A percentile compares a stretch with the other conserved stretches of the same genome.
These are phyloP conservation scores for Suncus etruscus DNA, from an alignment of 2,113 vertebrate species.

Conservation along the genomic window DNA sequence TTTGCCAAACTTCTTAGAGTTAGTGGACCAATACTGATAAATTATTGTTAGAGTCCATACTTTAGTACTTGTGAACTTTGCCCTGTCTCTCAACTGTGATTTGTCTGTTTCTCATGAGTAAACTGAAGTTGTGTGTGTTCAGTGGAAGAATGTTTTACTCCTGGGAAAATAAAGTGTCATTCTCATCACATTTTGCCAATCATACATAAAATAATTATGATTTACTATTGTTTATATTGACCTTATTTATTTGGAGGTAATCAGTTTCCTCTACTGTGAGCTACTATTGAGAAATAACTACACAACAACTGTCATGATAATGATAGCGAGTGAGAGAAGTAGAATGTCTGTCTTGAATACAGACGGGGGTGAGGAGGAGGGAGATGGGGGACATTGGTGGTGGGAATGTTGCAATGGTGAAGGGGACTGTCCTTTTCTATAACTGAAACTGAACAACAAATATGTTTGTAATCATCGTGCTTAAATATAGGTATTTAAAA, in stretches of 20 bases:
- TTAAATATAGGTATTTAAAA: too few relatives aligned
- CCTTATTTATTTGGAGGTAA: slow-evolving; percentile 18
- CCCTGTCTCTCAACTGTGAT: background rate
- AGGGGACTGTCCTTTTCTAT: too few relatives aligned
- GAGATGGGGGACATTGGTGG: too few relatives aligned
- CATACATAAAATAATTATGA: background rate
- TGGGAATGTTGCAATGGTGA: too few relatives aligned
- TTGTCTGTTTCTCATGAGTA: slow-evolving; percentile 49
- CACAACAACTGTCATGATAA: too few relatives aligned
- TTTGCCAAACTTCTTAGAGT: slow-evolving; percentile 24
- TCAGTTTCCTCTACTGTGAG: slow-evolving; percentile 3
- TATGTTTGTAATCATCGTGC: too few relatives aligned
- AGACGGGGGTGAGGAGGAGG: too few relatives aligned
- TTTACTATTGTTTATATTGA: slow-evolving; percentile 42
- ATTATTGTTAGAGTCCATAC: slow-evolving; percentile 22
- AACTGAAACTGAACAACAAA: too few relatives aligned
- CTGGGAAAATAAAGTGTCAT: background rate
- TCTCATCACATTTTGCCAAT: background rate
- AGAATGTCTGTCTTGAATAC: too few relatives aligned
- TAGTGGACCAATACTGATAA: background rate
- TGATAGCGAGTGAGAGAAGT: too few relatives aligned
- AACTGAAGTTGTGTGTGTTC: background rate
- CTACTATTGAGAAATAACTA: background rate
- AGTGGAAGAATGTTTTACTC: background rate
- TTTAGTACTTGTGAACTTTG: background rate